Percentiles rank a stretch among this genome's conserved stretches.
phyloP scores from a whole-genome alignment of 2,888 invertebrate species.

The Actias luna region DNA sequence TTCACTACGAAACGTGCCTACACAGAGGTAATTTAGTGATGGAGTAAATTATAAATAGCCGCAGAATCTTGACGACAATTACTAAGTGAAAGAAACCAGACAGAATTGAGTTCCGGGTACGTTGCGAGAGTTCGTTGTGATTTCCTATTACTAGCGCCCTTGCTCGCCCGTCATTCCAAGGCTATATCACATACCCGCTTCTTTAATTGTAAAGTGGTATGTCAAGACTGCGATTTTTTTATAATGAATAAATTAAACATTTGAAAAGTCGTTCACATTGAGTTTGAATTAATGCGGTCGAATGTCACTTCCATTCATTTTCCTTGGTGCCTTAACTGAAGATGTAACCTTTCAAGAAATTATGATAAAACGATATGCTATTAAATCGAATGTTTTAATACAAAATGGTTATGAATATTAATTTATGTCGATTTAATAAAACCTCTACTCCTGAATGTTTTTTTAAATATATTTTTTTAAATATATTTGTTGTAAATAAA shows the following conservation, averaged over 20 bases:
- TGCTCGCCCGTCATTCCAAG: slow-evolving; percentile 19
- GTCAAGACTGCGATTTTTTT: slow-evolving; percentile 29
- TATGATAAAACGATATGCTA: neutral
- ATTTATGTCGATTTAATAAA: neutral
- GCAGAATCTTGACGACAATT: slow-evolving; percentile 26
- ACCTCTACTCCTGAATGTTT: neutral
- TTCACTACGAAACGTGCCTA: slow-evolving; percentile 11
- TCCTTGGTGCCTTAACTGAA: slow-evolving; percentile 29
- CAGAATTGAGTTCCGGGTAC: slow-evolving; percentile 40
- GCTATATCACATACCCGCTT: slow-evolving; percentile 23
- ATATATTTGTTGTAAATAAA: neutral
- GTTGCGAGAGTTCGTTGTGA: slow-evolving; percentile 25
- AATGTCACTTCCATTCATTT: slow-evolving; percentile 26
- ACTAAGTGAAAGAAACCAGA: slow-evolving; percentile 36
- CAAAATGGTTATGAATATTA: neutral
- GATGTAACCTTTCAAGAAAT: slow-evolving; percentile 22
- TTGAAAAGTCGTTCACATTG: slow-evolving; percentile 43
- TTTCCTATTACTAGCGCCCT: slow-evolving; percentile 39
- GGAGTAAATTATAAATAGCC: slow-evolving; percentile 21
- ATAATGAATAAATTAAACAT: slow-evolving; percentile 31
- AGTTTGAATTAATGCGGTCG: slow-evolving; percentile 17
- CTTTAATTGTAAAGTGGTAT: slow-evolving; percentile 33
- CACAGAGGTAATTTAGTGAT: slow-evolving; percentile 17
- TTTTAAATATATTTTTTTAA: neutral
- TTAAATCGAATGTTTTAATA: neutral